Evolutionary conservation across 2,888 invertebrate species (phyloP).

Genomic region (Chaitophorus viminalis): DNA sequence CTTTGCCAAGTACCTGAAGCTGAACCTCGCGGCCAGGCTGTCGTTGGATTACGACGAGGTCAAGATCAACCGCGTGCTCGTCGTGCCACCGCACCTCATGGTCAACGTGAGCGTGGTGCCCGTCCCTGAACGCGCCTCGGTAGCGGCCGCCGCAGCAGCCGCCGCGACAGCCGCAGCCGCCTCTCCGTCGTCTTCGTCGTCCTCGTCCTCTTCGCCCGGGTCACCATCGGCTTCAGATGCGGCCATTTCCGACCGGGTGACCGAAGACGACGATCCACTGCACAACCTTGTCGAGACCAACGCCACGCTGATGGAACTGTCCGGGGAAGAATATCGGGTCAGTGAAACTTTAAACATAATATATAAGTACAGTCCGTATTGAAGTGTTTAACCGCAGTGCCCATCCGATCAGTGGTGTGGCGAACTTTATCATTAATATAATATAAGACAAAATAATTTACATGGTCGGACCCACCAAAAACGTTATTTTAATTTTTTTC

Average conservation of each 20-base stretch:
- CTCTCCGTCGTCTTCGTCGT: constrained; percentile 64
- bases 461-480: too few relatives aligned
- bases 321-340: constrained; percentile 67
- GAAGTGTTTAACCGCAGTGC: too few relatives aligned
- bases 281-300: constrained; percentile 66
- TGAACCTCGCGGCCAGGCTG: constrained; percentile 66
- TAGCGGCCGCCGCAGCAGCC: constrained; percentile 63
- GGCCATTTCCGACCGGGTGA: constrained; percentile 64
- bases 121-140: constrained; percentile 63
- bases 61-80: constrained; percentile 66
- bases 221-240: constrained; percentile 66
- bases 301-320: constrained; percentile 66
- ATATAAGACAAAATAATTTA: too few relatives aligned
- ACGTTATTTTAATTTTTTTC: too few relatives aligned
- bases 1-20: constrained; percentile 66
- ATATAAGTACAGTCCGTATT: too few relatives aligned
- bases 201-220: constrained; percentile 65
- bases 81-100: constrained; percentile 66
- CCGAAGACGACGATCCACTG: constrained; percentile 65
- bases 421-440: too few relatives aligned
- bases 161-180: constrained; percentile 63
- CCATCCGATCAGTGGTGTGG: too few relatives aligned
- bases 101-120: constrained; percentile 66
- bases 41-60: constrained; percentile 67
- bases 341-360: constrained; percentile 35